A percentile compares a stretch with the other conserved stretches of the same genome.
phyloP scores from a whole-genome alignment of 2,888 invertebrate species.

The Microctonus brassicae region DNA sequence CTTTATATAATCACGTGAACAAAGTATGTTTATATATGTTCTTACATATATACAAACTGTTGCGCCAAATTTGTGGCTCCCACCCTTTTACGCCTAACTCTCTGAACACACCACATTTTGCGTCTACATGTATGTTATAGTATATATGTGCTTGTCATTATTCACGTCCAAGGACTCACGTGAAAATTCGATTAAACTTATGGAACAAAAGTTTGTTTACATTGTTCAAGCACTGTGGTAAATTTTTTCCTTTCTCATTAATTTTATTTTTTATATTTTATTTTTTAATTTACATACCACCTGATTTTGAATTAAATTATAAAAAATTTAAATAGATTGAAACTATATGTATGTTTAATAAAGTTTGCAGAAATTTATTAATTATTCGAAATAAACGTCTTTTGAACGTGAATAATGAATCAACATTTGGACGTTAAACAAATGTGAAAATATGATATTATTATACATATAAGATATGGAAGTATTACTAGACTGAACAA shows the following conservation, averaged over 20 bases:
- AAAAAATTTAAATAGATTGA: too few relatives aligned
- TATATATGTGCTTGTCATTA: neutral
- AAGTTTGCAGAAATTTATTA: too few relatives aligned
- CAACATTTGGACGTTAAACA: neutral
- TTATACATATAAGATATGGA: too few relatives aligned
- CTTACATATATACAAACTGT: slow-evolving; percentile 35
- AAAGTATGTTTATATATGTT: neutral
- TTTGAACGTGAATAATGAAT: neutral
- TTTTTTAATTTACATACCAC: too few relatives aligned
- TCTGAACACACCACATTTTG: neutral
- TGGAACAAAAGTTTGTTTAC: neutral
- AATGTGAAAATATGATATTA: neutral
- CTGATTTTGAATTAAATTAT: too few relatives aligned
- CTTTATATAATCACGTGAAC: neutral
- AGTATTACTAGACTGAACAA: neutral
- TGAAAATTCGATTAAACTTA: neutral
- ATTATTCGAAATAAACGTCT: neutral
- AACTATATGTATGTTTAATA: too few relatives aligned
- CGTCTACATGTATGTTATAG: neutral
- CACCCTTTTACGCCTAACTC: slow-evolving; percentile 32
- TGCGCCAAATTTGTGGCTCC: slow-evolving; percentile 36
- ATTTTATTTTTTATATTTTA: too few relatives aligned
- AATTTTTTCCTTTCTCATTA: neutral
- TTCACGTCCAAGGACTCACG: neutral
- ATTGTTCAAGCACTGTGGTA: neutral